phyloP scores from a whole-genome alignment of 2,797 vertebrate species.

The Perodicticus potto region DNA sequence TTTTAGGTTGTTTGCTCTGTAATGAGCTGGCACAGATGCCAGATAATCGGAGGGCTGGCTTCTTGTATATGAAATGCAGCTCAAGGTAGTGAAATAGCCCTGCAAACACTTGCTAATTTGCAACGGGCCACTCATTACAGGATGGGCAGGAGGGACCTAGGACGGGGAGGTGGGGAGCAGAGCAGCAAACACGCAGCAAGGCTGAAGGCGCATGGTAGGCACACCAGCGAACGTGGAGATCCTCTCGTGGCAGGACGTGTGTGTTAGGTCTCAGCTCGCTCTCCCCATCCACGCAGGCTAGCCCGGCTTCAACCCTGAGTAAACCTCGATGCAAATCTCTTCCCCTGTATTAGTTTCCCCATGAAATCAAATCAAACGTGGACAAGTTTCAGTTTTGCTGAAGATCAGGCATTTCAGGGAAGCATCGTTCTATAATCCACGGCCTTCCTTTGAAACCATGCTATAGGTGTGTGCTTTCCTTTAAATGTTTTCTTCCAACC shows the following conservation, averaged over 20 bases:
- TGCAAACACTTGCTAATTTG: background rate
- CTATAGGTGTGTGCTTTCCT: background rate
- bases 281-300: background rate
- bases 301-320: background rate
- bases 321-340: background rate
- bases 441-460: background rate
- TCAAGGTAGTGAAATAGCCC: background rate
- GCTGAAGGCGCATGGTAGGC: background rate
- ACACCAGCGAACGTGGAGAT: background rate
- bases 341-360: background rate
- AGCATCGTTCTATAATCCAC: background rate
- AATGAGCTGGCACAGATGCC: background rate
- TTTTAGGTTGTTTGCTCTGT: background rate
- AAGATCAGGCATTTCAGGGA: background rate
- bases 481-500: background rate
- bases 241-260: background rate
- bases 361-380: background rate
- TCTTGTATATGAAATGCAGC: slow-evolving; percentile 14
- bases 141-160: background rate
- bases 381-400: background rate
- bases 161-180: background rate
- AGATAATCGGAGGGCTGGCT: background rate
- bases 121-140: background rate
- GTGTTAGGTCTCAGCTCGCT: background rate
- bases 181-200: background rate